Percentiles rank a stretch among this genome's conserved stretches.
These are phyloP conservation scores for Pseudorasbora parva DNA, from an alignment of 2,113 vertebrate species.

Conservation along the genomic window DNA sequence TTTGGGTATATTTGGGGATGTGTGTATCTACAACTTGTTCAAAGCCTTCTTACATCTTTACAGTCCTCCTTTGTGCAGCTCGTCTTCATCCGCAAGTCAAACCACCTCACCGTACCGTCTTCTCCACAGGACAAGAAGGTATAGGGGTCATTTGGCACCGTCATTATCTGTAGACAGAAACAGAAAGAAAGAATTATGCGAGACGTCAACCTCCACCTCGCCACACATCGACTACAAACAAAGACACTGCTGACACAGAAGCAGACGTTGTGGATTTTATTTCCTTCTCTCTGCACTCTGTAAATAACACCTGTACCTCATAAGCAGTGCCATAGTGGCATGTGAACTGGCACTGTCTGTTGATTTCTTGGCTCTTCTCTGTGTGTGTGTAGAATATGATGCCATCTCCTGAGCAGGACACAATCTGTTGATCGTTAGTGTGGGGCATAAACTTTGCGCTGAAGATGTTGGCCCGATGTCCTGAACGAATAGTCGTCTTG, in stretches of 20 bases:
- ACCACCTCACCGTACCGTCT: conserved; percentile 98
- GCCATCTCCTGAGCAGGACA: conserved; percentile 97
- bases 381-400: conserved; percentile 97
- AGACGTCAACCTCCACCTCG: background rate
- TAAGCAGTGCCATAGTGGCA: conserved; percentile 98
- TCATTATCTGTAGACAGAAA: conserved; percentile 86
- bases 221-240: background rate
- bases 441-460: conserved; percentile 97
- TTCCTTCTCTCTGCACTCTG: background rate
- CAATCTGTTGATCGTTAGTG: conserved; percentile 94
- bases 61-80: conserved; percentile 98
- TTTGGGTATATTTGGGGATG: background rate
- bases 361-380: conserved; percentile 91
- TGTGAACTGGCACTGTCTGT: conserved; percentile 95
- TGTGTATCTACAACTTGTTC: background rate
- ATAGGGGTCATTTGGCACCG: conserved; percentile 96
- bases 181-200: background rate
- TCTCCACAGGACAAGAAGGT: conserved; percentile 98
- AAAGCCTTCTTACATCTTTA: conserved; percentile 89
- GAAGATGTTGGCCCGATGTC: conserved; percentile 98
- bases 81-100: conserved; percentile 95
- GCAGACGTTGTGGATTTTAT: background rate
- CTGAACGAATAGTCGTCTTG: conserved; percentile 94
- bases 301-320: conserved; percentile 78
- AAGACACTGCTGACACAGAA: background rate